Percentiles rank a stretch among this genome's conserved stretches.
Conservation (phyloP, 1,140 invertebrate species). For the Thaumetopoea pityocampa region DNA sequence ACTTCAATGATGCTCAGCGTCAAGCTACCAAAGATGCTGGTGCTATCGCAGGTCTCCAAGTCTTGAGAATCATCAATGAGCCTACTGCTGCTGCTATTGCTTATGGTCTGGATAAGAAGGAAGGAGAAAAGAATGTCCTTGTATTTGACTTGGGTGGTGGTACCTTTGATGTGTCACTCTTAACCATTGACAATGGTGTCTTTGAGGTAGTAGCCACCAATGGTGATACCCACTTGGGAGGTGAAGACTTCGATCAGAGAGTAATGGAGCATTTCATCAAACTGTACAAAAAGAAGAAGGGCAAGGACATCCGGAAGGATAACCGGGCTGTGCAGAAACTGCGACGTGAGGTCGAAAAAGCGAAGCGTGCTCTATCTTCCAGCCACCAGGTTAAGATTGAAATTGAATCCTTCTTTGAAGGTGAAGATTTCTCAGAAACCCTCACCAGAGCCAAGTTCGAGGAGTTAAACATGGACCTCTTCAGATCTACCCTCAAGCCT, state of each 20-base stretch:
- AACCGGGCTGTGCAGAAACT: constrained; percentile 97
- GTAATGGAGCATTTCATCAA: constrained; percentile 99
- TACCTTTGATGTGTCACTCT: constrained; percentile 98
- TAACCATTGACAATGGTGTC: constrained; percentile 99
- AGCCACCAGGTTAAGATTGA: constrained; percentile 98
- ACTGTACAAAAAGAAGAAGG: constrained; percentile 99
- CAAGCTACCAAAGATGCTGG: constrained; percentile 97
- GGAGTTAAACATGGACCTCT: constrained; percentile 99
- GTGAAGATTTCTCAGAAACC: constrained; percentile 99
- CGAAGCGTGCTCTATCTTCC: constrained; percentile 96
- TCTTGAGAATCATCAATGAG: constrained; percentile 99
- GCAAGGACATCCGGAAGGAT: constrained; percentile 97
- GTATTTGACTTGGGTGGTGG: constrained; percentile 99
- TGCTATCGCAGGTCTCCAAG: constrained; percentile 93
- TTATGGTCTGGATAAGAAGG: constrained; percentile 99
- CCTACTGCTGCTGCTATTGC: constrained; percentile 99
- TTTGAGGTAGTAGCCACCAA: constrained; percentile 96
- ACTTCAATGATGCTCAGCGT: constrained; percentile 98
- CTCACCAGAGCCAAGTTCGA: constrained; percentile 99
- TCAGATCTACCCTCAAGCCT: constrained; percentile 98
- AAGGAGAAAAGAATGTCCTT: constrained; percentile 98
- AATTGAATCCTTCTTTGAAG: constrained; percentile 99
- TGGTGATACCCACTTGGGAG: constrained; percentile 98
- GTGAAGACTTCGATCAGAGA: constrained; percentile 99
- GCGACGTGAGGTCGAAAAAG: constrained; percentile 97